phyloP scores from a whole-genome alignment of 2,113 vertebrate species.

The Microcebus tavaratra region DNA sequence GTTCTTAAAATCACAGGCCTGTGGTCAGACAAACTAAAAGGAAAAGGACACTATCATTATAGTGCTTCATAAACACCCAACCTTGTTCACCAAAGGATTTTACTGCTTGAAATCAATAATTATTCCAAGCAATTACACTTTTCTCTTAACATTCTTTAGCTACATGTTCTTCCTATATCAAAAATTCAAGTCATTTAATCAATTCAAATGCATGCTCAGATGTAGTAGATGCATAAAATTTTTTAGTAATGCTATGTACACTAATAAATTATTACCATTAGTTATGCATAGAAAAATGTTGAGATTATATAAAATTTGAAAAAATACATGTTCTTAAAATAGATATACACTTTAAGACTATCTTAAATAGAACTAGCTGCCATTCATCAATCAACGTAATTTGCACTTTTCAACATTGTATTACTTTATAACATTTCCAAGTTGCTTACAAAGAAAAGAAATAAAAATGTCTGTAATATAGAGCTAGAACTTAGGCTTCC shows the following conservation, averaged over 20 bases:
- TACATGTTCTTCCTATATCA: background rate
- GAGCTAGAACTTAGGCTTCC: background rate
- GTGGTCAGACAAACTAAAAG: slow-evolving; percentile 91
- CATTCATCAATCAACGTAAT: background rate
- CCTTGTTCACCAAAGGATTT: background rate
- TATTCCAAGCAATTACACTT: background rate
- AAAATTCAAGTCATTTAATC: background rate
- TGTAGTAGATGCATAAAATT: background rate
- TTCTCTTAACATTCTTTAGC: background rate
- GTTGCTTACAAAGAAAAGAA: background rate
- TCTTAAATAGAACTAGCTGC: background rate
- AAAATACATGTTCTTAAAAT: background rate
- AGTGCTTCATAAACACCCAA: background rate
- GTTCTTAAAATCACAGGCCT: slow-evolving; percentile 94
- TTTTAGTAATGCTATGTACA: background rate
- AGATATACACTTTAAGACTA: background rate
- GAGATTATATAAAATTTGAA: slow-evolving; percentile 28
- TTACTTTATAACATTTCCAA: background rate
- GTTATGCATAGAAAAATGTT: background rate
- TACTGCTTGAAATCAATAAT: background rate
- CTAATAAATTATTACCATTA: slow-evolving; percentile 17
- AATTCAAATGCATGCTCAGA: slow-evolving; percentile 21
- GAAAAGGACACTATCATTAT: slow-evolving; percentile 41
- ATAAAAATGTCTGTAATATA: background rate
- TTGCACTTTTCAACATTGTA: background rate